Conservation (phyloP, 2,113 vertebrate species). For the Acinonyx jubatus region DNA sequence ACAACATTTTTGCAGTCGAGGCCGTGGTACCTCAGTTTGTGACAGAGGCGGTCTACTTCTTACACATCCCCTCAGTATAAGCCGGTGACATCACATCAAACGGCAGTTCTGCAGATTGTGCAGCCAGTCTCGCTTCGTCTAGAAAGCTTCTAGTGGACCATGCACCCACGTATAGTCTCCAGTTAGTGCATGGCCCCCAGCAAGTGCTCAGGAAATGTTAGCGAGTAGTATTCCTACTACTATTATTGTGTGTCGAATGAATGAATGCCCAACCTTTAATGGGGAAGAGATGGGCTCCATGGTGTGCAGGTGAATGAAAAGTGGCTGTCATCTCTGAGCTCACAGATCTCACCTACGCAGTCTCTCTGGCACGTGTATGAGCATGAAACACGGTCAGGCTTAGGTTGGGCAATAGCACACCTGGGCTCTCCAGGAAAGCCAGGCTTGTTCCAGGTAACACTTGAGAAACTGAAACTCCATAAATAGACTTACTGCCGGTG, state of each 20-base stretch:
- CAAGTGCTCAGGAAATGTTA: not conserved
- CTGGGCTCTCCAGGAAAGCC: conserved; percentile 52
- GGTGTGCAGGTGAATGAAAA: not conserved
- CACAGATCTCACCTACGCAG: not conserved
- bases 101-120: not conserved
- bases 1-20: not conserved
- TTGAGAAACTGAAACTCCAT: conserved; percentile 54
- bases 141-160: not conserved
- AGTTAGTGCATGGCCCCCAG: not conserved
- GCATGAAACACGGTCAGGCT: not conserved
- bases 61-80: not conserved
- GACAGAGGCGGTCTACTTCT: not conserved
- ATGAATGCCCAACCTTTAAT: not conserved
- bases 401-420: not conserved
- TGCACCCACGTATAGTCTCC: not conserved
- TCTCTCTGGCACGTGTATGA: not conserved
- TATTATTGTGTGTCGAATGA: not conserved
- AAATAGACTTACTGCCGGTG: conserved; percentile 16
- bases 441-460: conserved; percentile 54
- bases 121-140: not conserved
- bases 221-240: no score
- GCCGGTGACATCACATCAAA: not conserved
- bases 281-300: not conserved
- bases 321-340: not conserved
- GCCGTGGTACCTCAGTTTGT: not conserved